Evolutionary conservation across 2,888 invertebrate genomes (phyloP).

Genomic region (Lasiommata megera): DNA sequence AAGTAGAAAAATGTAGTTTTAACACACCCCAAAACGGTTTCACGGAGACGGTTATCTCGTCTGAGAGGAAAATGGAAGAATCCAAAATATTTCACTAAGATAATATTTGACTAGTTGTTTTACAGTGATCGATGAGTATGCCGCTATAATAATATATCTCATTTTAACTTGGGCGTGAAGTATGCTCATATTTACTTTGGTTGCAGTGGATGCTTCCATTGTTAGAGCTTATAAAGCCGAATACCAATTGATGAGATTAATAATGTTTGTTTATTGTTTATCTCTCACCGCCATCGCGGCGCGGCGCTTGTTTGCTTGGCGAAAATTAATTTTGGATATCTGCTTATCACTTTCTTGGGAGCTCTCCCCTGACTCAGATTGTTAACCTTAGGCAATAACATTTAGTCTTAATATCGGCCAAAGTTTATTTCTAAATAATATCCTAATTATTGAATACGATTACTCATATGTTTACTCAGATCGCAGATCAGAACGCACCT

Average conservation of each 20-base stretch:
- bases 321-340: slow-evolving; percentile 41
- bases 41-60: too few species aligned
- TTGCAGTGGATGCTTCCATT: slow-evolving; percentile 21
- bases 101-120: neutral
- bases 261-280: slow-evolving; percentile 55
- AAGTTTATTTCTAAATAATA: neutral
- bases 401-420: slow-evolving; percentile 3
- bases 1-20: too few species aligned
- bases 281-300: slow-evolving; percentile 40
- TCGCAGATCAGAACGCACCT: too few species aligned
- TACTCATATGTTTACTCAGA: too few species aligned
- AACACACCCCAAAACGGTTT: too few species aligned
- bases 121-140: neutral
- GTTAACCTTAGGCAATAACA: slow-evolving; percentile 22
- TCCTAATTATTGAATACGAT: neutral
- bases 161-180: neutral
- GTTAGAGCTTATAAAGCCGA: slow-evolving; percentile 26
- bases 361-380: slow-evolving; percentile 32
- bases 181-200: slow-evolving; percentile 22
- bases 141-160: neutral
- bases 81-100: too few species aligned
- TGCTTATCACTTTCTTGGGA: slow-evolving; percentile 33
- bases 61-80: too few species aligned
- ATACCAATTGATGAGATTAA: slow-evolving; percentile 49
- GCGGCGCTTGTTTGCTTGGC: slow-evolving; percentile 42